Percentiles rank a stretch among this genome's conserved stretches.
Conservation (phyloP, 2,797 vertebrate genomes). For the Morus bassanus region DNA sequence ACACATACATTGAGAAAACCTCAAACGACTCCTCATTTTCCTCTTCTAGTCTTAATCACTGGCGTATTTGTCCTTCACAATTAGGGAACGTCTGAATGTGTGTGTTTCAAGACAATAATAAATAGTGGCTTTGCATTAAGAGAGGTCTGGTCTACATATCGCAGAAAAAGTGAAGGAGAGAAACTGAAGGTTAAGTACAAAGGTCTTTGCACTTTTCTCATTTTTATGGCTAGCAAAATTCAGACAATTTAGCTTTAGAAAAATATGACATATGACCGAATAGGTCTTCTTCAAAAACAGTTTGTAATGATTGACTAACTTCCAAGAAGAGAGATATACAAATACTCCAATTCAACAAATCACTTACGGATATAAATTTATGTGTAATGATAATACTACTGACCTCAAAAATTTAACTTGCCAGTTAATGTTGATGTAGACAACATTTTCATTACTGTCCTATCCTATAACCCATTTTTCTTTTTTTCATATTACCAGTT, state of each 20-base stretch:
- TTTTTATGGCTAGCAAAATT: background rate
- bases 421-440: background rate
- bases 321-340: background rate
- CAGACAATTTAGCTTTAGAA: background rate
- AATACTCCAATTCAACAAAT: background rate
- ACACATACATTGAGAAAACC: slow-evolving; percentile 30
- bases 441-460: background rate
- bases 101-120: background rate
- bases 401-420: background rate
- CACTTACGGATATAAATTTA: background rate
- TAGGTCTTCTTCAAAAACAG: background rate
- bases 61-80: slow-evolving; percentile 3
- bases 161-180: background rate
- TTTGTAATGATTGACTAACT: background rate
- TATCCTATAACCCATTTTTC: background rate
- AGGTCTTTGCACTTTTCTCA: background rate
- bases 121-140: background rate
- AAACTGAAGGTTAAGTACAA: background rate
- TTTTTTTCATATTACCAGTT: background rate
- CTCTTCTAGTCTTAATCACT: slow-evolving; percentile 16
- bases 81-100: background rate
- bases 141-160: background rate
- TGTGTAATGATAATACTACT: background rate
- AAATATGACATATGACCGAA: background rate
- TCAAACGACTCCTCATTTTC: slow-evolving; percentile 2